phyloP scores from a whole-genome alignment of 1,140 invertebrate species.

The Microplitis mediator region DNA sequence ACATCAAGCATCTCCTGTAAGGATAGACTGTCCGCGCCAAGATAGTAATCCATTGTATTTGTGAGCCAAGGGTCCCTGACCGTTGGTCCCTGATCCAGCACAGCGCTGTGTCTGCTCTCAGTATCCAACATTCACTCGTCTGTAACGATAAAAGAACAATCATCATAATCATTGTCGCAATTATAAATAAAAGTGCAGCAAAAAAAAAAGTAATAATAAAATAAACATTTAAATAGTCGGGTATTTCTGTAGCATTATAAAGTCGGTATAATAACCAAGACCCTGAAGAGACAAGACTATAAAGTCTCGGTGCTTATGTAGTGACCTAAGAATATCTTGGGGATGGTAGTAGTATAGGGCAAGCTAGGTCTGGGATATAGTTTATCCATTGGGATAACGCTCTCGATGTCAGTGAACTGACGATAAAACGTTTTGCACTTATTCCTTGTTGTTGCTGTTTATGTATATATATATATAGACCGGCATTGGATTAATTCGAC shows the following conservation, averaged over 20 bases:
- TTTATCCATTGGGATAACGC: background rate
- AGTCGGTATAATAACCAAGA: too few species aligned
- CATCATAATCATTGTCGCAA: background rate
- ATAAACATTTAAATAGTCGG: too few species aligned
- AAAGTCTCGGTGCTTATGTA: background rate
- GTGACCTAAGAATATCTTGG: background rate
- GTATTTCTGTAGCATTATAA: too few species aligned
- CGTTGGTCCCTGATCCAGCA: slow-evolving; percentile 58
- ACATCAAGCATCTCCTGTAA: slow-evolving; percentile 81
- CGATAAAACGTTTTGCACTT: background rate
- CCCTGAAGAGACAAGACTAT: background rate
- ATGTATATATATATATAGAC: background rate
- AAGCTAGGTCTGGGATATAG: background rate
- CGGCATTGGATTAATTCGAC: background rate
- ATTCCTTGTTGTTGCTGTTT: background rate
- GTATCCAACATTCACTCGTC: slow-evolving; percentile 61
- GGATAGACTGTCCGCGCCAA: slow-evolving; percentile 65
- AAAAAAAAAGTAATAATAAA: too few species aligned
- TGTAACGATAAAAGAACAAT: slow-evolving; percentile 38
- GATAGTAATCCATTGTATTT: slow-evolving; percentile 62
- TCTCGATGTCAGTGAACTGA: slow-evolving; percentile 3
- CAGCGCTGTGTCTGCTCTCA: slow-evolving; percentile 56
- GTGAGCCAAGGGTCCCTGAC: slow-evolving; percentile 57
- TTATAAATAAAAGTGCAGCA: background rate
- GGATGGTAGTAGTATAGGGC: background rate